Percentiles rank a stretch among this genome's conserved stretches.
These are phyloP conservation scores for Odontophorus gujanensis DNA, from an alignment of 2,113 vertebrate species.

Conservation along the genomic window DNA sequence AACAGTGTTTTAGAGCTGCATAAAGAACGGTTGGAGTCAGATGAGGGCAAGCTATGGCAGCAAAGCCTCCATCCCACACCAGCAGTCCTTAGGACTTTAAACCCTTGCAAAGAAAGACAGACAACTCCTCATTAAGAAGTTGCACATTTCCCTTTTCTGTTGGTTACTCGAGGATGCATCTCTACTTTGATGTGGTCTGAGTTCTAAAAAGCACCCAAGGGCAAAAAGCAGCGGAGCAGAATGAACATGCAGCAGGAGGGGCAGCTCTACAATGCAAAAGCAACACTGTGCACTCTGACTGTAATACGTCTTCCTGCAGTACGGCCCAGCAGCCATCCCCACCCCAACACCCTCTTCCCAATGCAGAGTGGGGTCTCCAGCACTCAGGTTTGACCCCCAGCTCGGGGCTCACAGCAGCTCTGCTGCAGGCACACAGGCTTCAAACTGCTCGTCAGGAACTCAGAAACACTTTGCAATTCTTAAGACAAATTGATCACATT, in stretches of 20 bases:
- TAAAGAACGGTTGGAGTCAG: not conserved
- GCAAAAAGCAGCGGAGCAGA: too few species aligned
- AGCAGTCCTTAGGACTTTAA: accelerated
- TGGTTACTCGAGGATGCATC: not conserved
- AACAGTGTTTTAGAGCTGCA: not conserved
- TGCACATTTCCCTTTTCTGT: not conserved
- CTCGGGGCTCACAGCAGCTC: not conserved
- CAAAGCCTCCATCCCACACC: not conserved
- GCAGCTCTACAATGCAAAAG: not conserved
- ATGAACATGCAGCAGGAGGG: not conserved
- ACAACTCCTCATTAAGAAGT: not conserved
- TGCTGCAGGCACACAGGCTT: accelerated
- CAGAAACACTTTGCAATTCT: accelerated
- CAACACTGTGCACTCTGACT: not conserved
- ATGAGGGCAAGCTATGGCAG: not conserved
- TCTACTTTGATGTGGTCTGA: not conserved
- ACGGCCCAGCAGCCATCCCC: not conserved
- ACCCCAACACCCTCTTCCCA: not conserved
- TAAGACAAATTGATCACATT: not conserved
- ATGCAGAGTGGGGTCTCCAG: not conserved
- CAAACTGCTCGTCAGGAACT: accelerated
- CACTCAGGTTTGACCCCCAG: too few species aligned
- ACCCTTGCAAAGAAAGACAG: not conserved
- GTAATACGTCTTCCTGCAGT: accelerated
- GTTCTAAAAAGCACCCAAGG: not conserved